Conservation (phyloP, 1,140 invertebrate genomes). For the Aporrectodea caliginosa region DNA sequence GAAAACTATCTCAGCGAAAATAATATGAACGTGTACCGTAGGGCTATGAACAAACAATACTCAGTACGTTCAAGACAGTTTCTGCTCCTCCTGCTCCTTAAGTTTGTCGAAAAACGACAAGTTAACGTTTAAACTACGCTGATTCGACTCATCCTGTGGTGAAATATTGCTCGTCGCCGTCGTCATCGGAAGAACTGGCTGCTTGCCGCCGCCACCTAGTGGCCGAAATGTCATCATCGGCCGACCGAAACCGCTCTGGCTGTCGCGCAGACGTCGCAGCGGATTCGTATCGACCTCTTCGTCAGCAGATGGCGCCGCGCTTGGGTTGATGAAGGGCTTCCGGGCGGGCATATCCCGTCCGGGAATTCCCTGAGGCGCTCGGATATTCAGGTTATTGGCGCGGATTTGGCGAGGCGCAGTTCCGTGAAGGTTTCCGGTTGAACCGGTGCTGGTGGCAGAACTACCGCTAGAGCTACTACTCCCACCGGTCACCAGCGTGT, state of each 20-base stretch:
- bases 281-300: slow-evolving; percentile 64
- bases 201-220: slow-evolving; percentile 26
- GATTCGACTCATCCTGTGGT: not conserved
- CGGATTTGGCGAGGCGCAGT: not conserved
- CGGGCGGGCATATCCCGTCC: not conserved
- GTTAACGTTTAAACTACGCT: slow-evolving; percentile 26
- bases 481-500: not conserved
- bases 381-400: not conserved
- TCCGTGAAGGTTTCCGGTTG: not conserved
- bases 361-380: not conserved
- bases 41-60: too few species aligned
- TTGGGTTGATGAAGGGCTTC: not conserved
- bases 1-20: too few species aligned
- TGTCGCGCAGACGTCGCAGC: slow-evolving; percentile 65
- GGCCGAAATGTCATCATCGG: slow-evolving; percentile 57
- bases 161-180: not conserved
- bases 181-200: too few species aligned
- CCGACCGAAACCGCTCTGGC: slow-evolving; percentile 56
- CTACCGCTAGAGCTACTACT: not conserved
- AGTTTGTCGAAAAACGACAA: slow-evolving; percentile 31
- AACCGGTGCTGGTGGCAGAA: too few species aligned
- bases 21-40: too few species aligned
- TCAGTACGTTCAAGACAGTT: not conserved
- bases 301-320: not conserved
- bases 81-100: slow-evolving; percentile 29